These are phyloP conservation scores for Callipepla californica DNA, from an alignment of 2,113 vertebrate species.

Conservation along the genomic window DNA sequence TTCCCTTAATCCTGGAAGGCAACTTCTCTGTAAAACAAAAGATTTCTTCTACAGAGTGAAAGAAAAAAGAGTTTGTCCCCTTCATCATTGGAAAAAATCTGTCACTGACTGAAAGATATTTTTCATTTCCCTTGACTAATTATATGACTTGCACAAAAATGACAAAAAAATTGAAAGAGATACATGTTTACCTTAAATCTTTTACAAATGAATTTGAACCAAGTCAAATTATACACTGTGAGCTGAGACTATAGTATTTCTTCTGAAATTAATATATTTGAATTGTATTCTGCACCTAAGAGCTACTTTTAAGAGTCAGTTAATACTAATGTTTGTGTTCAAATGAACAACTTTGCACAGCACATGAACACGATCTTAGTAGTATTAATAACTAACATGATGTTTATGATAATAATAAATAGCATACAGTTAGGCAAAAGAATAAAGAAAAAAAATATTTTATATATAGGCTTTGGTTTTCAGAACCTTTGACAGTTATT, in stretches of 20 bases:
- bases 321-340: not conserved
- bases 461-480: not conserved
- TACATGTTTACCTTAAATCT: not conserved
- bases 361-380: not conserved
- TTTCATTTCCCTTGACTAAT: not conserved
- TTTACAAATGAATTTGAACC: not conserved
- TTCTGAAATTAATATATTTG: slow-evolving; percentile 9
- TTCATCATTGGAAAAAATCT: not conserved
- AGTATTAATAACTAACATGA: not conserved
- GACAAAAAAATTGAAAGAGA: not conserved
- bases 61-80: not conserved
- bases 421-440: not conserved
- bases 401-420: not conserved
- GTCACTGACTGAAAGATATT: not conserved
- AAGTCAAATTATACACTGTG: not conserved
- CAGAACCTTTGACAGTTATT: not conserved
- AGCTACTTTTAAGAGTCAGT: not conserved
- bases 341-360: not conserved
- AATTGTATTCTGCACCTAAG: not conserved
- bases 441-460: not conserved
- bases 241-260: not conserved
- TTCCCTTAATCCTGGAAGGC: not conserved
- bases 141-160: not conserved
- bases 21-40: not conserved
- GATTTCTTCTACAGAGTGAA: not conserved